Evolutionary conservation across 2,888 invertebrate species (phyloP), one percentile per base, ranked within the genome.

Genomic region (Drosophila antonietae): DNA sequence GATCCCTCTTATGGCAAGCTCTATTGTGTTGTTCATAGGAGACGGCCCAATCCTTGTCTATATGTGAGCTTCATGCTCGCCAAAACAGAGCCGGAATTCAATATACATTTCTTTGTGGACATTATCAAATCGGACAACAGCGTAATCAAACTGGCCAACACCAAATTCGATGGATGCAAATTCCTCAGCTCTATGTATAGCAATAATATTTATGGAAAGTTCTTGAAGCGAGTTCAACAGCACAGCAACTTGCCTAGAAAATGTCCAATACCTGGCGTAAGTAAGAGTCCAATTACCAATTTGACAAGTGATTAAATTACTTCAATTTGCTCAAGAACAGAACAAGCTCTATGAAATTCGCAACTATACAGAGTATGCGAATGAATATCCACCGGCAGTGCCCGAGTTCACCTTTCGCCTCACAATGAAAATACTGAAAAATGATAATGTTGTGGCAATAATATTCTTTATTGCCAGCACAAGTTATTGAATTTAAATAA

Each of bases 81-180:
- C 23, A 23, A 67, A 15, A 61, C 49, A 3, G 23, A 59, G 6
- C 49, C n/a, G 0, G 1, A 66, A 0, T 75, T 78, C 7, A 37
- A 71, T 6, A 55, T 87, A 0, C 18, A 15, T 0, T 31, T 53
- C 1, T 8, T 6, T 1, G 41, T 82, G 18, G 71, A 83, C 51
- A 33, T 87, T 28, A 0, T 76, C 0, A 78, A 71, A n/a, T 80
- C 73, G 61, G 79, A 82, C 51, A 73, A 83, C 20, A 74, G 8
- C 10, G 70, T 62, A 37, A 53, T 84, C 18, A 81, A 59, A 33
- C 12, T 88, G 0, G 46, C 71, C 0, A 46, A 56, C 1, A 6
- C 58, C 0, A 68, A 68, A 15, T 33, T 83, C 12, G 72, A 88
- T 52, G 86, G 83, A 3, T 88, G 90, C 59, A 77, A 75, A 18